Evolutionary conservation across 1,140 invertebrate genomes (phyloP).

Genomic region (Drosophila biarmipes): DNA sequence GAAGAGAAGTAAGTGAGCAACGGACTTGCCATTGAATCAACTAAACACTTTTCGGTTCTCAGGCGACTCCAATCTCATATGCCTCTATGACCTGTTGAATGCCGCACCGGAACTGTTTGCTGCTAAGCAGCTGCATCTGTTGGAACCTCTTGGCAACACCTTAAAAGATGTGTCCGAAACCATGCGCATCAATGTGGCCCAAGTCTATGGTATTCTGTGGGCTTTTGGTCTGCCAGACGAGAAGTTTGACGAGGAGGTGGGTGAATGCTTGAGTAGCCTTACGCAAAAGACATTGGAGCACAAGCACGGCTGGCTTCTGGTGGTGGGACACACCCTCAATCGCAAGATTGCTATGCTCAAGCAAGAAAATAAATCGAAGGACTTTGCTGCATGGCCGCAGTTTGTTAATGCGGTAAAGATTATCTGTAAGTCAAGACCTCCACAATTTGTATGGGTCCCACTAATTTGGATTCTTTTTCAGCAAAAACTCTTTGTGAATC

Average conservation of each 20-base stretch:
- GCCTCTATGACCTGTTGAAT: conserved; percentile 80
- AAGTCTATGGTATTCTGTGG: conserved; percentile 77
- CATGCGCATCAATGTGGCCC: conserved; percentile 75
- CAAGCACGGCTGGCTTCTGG: conserved; percentile 79
- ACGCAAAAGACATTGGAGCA: conserved; percentile 76
- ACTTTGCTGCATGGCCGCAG: conserved; percentile 61
- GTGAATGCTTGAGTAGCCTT: conserved; percentile 60
- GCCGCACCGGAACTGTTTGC: conserved; percentile 75
- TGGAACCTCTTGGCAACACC: conserved; percentile 71
- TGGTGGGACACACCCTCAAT: conserved; percentile 77
- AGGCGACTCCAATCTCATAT: conserved; percentile 75
- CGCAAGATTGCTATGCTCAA: conserved; percentile 59
- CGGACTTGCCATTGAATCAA: neutral
- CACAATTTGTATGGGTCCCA: rapidly evolving
- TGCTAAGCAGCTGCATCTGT: conserved; percentile 67
- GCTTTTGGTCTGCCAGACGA: conserved; percentile 69
- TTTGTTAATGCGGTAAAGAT: conserved; percentile 75
- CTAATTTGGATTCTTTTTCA: conserved; percentile 8
- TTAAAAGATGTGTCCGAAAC: conserved; percentile 81
- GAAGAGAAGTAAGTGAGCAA: conserved; percentile 68
- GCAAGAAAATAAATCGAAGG: conserved; percentile 37
- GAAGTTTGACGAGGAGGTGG: conserved; percentile 72
- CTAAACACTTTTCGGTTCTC: neutral
- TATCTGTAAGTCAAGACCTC: conserved; percentile 42
- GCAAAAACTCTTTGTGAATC: conserved; percentile 74